phyloP scores from a whole-genome alignment of 2,888 invertebrate species.

The Chymomyza caudatula region DNA sequence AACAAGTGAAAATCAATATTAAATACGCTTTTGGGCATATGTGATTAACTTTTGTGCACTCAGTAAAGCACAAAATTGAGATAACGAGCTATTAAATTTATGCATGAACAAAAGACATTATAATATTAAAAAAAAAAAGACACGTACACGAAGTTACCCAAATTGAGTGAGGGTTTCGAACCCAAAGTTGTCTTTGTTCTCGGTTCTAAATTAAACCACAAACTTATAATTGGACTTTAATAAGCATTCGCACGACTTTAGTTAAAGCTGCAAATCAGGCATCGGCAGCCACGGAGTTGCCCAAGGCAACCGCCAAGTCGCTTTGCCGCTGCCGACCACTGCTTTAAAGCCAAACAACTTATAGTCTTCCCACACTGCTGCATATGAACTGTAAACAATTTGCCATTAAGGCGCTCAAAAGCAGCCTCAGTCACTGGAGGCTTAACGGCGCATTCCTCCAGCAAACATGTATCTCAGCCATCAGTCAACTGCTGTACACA shows the following conservation, averaged over 20 bases:
- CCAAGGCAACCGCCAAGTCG: too few species aligned
- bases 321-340: too few species aligned
- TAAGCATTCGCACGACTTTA: conserved; percentile 55
- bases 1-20: conserved; percentile 52
- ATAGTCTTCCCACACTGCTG: not conserved
- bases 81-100: conserved; percentile 60
- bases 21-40: conserved; percentile 36
- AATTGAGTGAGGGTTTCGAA: not conserved
- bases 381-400: not conserved
- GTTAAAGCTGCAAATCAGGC: too few species aligned
- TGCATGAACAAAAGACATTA: conserved; percentile 59
- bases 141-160: conserved; percentile 18
- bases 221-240: conserved; percentile 60
- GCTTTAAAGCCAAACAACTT: too few species aligned
- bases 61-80: conserved; percentile 58
- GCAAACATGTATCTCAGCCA: not conserved
- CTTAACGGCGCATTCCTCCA: not conserved
- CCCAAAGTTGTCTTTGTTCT: not conserved
- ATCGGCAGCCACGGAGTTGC: too few species aligned
- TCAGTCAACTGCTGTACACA: not conserved
- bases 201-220: conserved; percentile 40
- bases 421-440: not conserved
- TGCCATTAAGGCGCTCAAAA: not conserved
- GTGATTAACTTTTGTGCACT: conserved; percentile 67
- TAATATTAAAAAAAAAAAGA: conserved; percentile 24